These are phyloP conservation scores for Muscina levida DNA, from an alignment of 2,888 invertebrate genomes.

Conservation along the genomic window DNA sequence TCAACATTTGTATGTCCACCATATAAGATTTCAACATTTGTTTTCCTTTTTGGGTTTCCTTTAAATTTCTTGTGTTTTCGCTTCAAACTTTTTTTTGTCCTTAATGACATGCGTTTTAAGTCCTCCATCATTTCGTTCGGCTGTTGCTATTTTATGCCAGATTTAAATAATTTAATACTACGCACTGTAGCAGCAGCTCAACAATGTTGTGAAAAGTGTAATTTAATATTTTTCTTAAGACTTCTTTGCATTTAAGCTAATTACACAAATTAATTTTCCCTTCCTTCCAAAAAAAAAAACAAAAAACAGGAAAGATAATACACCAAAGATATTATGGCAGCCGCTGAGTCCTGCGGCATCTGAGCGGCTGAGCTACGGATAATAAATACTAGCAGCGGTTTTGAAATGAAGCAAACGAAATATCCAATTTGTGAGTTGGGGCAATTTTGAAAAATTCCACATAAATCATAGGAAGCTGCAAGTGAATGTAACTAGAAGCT, in stretches of 20 bases:
- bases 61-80: background rate
- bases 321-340: background rate
- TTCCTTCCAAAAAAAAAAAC: conserved; percentile 2
- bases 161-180: conserved; percentile 46
- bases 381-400: background rate
- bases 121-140: background rate
- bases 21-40: no score
- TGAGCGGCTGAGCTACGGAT: conserved; percentile 12
- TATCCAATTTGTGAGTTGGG: background rate
- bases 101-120: no score
- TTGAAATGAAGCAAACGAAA: background rate
- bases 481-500: conserved; percentile 28
- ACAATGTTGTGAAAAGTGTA: conserved; percentile 7
- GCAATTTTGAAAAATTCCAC: background rate
- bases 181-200: background rate
- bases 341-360: background rate
- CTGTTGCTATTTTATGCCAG: conserved; percentile 5
- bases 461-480: conserved; percentile 25
- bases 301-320: conserved; percentile 13
- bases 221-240: conserved; percentile 32
- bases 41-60: no score
- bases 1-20: no score
- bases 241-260: conserved; percentile 35
- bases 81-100: no score
- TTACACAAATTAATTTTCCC: conserved; percentile 45